Evolutionary conservation across 1,140 invertebrate species (phyloP).

Genomic region (Meloidogyne hapla): DNA sequence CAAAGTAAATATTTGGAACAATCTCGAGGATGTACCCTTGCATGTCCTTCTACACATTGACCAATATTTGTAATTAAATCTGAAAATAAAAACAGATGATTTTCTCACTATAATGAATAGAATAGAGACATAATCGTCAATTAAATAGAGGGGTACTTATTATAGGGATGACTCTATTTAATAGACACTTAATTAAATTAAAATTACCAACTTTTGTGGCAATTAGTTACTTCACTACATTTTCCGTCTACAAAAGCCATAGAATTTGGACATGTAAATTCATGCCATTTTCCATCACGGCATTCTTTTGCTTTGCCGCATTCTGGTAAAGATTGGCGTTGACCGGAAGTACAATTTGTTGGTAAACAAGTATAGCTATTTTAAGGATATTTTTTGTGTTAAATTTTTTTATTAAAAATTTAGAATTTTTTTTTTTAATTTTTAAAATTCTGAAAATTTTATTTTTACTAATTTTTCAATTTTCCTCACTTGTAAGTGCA

Average conservation of each 20-base stretch:
- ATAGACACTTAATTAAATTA: background rate
- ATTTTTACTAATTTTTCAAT: background rate
- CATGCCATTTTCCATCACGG: conserved; percentile 30
- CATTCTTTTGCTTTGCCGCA: conserved; percentile 29
- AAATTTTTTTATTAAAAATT: background rate
- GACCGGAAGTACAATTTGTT: conserved; percentile 24
- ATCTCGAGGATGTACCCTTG: conserved; percentile 20
- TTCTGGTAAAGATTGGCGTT: background rate
- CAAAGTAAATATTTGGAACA: conserved; percentile 38
- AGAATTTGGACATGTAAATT: conserved; percentile 16
- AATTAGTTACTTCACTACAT: conserved; percentile 15
- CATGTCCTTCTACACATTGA: conserved; percentile 24
- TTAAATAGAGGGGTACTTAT: no score
- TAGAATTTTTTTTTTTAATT: background rate
- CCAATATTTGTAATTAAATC: background rate
- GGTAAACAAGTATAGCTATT: conserved; percentile 23
- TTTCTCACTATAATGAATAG: background rate
- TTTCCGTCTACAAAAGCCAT: conserved; percentile 35
- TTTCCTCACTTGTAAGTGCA: conserved; percentile 29
- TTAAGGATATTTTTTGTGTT: background rate
- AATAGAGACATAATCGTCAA: no score
- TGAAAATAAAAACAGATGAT: background rate
- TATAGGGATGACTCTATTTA: background rate
- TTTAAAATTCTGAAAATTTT: background rate
- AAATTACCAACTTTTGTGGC: conserved; percentile 5